These are phyloP conservation scores for Gymnoscelis rufifasciata DNA, from an alignment of 2,888 invertebrate genomes.

Conservation along the genomic window DNA sequence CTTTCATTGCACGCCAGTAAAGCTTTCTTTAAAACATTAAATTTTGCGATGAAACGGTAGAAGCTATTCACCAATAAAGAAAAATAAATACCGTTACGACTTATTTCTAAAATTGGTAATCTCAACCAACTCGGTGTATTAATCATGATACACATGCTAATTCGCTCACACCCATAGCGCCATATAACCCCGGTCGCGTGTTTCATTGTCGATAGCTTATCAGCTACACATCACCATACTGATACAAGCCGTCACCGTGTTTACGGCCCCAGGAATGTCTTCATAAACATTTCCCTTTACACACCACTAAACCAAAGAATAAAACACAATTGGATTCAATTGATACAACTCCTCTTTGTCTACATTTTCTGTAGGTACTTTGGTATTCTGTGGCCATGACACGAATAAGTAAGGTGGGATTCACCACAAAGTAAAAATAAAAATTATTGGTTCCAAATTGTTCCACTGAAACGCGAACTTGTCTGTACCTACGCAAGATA, in stretches of 20 bases:
- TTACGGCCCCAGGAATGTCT: slow-evolving; percentile 36
- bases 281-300: slow-evolving; percentile 31
- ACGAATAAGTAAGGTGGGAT: too few relatives aligned
- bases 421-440: too few relatives aligned
- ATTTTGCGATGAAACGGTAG: too few relatives aligned
- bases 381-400: neutral
- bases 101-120: too few relatives aligned
- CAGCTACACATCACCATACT: slow-evolving; percentile 35
- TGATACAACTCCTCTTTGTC: slow-evolving; percentile 14
- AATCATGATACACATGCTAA: neutral
- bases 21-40: too few relatives aligned
- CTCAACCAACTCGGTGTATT: too few relatives aligned
- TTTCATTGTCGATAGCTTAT: slow-evolving; percentile 51
- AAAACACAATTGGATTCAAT: slow-evolving; percentile 18
- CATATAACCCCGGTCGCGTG: slow-evolving; percentile 35
- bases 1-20: too few relatives aligned
- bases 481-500: too few relatives aligned
- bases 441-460: too few relatives aligned
- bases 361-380: neutral
- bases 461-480: too few relatives aligned
- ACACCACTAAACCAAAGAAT: slow-evolving; percentile 23
- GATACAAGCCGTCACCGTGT: slow-evolving; percentile 40
- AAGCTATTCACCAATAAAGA: too few relatives aligned
- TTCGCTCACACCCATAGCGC: neutral
- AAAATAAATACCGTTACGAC: too few relatives aligned